phyloP scores from a whole-genome alignment of 2,888 invertebrate species.

The Temnothorax unifasciatus region DNA sequence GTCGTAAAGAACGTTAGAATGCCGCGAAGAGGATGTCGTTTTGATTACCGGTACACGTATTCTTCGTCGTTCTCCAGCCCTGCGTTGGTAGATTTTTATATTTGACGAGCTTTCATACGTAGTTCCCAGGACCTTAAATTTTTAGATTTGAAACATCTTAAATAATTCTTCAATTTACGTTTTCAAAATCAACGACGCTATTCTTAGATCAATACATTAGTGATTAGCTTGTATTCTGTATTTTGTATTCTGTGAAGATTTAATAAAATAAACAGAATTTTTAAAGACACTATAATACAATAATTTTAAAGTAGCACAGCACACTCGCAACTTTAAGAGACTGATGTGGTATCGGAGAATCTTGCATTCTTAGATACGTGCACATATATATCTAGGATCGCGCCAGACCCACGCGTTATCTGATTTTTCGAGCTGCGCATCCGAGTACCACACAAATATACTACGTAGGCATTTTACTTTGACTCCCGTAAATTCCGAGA shows the following conservation, averaged over 20 bases:
- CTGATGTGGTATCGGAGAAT: neutral
- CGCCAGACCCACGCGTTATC: neutral
- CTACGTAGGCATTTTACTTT: neutral
- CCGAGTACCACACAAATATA: neutral
- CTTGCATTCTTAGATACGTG: neutral
- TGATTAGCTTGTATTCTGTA: neutral
- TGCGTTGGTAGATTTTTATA: neutral
- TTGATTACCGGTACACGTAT: neutral
- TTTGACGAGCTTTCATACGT: neutral
- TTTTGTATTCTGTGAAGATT: neutral
- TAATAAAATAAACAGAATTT: neutral
- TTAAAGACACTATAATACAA: neutral
- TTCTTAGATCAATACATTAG: neutral
- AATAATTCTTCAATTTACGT: neutral
- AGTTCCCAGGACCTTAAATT: neutral
- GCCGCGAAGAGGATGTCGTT: neutral
- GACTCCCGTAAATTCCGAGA: conserved; percentile 13
- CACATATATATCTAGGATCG: neutral
- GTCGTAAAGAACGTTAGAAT: neutral
- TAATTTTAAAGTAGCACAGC: neutral
- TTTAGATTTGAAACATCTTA: neutral
- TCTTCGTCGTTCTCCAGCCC: neutral
- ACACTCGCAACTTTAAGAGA: neutral
- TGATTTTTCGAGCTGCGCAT: neutral
- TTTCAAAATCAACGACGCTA: neutral